Evolutionary conservation across 2,797 vertebrate species (phyloP), one percentile per base, ranked within the genome.

Genomic region (Vireo griseus): DNA sequence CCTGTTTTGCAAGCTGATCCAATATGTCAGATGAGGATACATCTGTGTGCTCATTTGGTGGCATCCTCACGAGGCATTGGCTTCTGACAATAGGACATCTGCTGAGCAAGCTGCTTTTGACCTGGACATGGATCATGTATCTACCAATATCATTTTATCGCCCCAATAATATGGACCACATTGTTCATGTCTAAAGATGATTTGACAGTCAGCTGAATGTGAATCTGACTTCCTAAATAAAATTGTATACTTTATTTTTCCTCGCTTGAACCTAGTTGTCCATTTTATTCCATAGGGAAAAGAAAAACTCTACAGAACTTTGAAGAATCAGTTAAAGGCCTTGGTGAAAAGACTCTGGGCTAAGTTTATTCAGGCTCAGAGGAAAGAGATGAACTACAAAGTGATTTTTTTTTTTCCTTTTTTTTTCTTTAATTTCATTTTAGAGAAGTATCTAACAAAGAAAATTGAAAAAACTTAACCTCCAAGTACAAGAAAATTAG

Each of bases 51-150:
- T 61, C 58, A 33, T 79, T 63, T 82, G 33, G 6, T 68, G 45
- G 44, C 33, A 50, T 71, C 62, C 68, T 75, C 77, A 79, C 19
- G 33, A 84, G 48, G 37, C 51, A 67, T 52, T 66, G 62, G 54
- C 29, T 80, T 71, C 29, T 68, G 66, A 81, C 77, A 72, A 58
- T 0, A 54, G 20, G 28, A 37, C 47, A 81, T 55, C 54, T 79
- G 58, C 83, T 96, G 66, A 93, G 47, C 76, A 88, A 90, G 50
- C 54, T 93, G 54, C 58, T 73, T 54, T 62, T 75, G 58, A 62
- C 55, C 51, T 9, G 42, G 68, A 25, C 39, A 25, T 66, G 39
- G 31, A 58, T 58, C 15, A 33, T 20, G 7, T 11, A 58, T 24
- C 58, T 61, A 39, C 45, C 57, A 51, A 78, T 28, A 90, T 40